phyloP scores from a whole-genome alignment of 2,113 vertebrate genomes.

The Alethe diademata region DNA sequence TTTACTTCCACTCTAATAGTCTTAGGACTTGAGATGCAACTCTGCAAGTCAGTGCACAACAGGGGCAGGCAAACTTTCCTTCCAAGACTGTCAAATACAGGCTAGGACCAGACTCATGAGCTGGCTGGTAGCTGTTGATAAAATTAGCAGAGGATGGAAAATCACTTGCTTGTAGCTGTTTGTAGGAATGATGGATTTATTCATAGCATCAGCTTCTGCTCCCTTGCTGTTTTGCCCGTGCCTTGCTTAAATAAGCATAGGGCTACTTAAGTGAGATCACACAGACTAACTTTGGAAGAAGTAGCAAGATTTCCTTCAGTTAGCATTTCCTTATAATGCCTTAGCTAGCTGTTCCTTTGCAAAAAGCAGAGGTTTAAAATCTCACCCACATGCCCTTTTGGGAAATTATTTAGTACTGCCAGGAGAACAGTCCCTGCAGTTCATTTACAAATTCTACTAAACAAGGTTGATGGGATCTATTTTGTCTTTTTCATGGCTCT shows the following conservation, averaged over 20 bases:
- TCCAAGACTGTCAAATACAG: neutral
- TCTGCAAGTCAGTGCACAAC: neutral
- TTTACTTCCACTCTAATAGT: neutral
- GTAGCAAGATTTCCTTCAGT: neutral
- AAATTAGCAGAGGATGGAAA: neutral
- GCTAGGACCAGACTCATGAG: neutral
- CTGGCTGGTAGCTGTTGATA: neutral
- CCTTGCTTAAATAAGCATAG: neutral
- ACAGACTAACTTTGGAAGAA: neutral
- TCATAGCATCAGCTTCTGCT: neutral
- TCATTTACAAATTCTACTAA: neutral
- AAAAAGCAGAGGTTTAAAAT: neutral
- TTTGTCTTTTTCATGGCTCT: neutral
- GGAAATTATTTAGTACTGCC: neutral
- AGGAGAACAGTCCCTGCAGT: neutral
- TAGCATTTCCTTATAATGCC: neutral
- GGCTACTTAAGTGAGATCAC: neutral
- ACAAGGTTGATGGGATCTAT: neutral
- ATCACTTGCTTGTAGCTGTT: neutral
- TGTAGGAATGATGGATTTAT: neutral
- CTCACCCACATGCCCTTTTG: neutral
- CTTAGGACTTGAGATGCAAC: neutral
- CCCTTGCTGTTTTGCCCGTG: neutral
- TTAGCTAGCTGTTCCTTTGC: neutral
- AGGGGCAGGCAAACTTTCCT: neutral